These are phyloP conservation scores for Serrognathus titanus DNA, from an alignment of 2,888 invertebrate genomes.

Conservation along the genomic window DNA sequence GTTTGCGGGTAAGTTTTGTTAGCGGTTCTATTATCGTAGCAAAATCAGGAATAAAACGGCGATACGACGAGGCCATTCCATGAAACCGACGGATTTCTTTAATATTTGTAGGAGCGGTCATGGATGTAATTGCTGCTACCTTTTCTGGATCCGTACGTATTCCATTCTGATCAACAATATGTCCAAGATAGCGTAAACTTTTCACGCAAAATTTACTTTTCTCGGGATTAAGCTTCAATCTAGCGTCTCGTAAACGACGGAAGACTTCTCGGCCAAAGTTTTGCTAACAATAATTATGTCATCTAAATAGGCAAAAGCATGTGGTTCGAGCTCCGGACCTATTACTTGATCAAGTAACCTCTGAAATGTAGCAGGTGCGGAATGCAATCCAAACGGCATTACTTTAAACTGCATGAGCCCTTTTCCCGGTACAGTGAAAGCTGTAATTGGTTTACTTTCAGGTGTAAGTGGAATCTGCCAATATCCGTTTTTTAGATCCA, in stretches of 20 bases:
- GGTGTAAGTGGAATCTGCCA: too few relatives aligned
- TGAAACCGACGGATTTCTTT: constrained; percentile 17
- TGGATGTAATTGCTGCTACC: constrained; percentile 17
- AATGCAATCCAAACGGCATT: constrained; percentile 29
- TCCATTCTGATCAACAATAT: constrained; percentile 27
- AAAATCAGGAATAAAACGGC: constrained; percentile 21
- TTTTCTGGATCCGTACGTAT: constrained; percentile 21
- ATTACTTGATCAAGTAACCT: constrained; percentile 26
- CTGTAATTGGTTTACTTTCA: too few relatives aligned
- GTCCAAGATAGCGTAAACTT: constrained; percentile 32
- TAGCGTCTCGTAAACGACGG: constrained; percentile 20
- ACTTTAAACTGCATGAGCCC: too few relatives aligned
- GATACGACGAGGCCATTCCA: constrained; percentile 18
- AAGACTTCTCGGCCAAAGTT: constrained; percentile 21
- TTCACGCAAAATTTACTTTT: constrained; percentile 27
- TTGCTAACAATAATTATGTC: constrained; percentile 23
- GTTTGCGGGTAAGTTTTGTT: constrained; percentile 17
- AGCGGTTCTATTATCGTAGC: constrained; percentile 15
- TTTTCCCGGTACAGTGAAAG: too few relatives aligned
- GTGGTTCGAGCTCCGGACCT: constrained; percentile 24
- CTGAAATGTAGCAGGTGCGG: constrained; percentile 16
- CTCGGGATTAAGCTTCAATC: constrained; percentile 21
- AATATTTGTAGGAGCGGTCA: constrained; percentile 11
- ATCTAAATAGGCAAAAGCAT: constrained; percentile 27
- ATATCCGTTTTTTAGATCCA: too few relatives aligned